Base-by-base conservation (phyloP, 2,888 invertebrate genomes). In the Xylota segnis region DNA sequence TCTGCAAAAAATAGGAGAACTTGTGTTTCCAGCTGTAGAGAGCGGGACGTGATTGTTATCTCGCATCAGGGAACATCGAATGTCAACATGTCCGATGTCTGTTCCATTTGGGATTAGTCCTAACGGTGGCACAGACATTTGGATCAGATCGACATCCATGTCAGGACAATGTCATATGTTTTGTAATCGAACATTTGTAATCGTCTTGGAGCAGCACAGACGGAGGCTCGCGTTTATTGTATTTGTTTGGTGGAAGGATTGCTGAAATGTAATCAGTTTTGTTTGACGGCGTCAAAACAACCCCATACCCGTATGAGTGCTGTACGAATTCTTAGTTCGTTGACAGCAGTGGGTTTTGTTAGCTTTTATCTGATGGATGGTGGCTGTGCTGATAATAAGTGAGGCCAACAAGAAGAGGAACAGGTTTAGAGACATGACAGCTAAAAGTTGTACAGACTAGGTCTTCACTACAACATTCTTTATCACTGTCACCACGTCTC, bases 131-230 rank as follows among this genome's bases (percentile, higher is more conserved):
- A n/a, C n/a, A 58, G 16, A 29, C 40, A 40, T 54, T 68, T 34
- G 23, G n/a, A 61, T 72, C 32, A 45, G 47, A 71, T 63, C 52
- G 63, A 71, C 54, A 37, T 54, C 37, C 43, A 45, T 37, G 70
- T 63, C 54, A 68, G 68, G 27, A 74, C 50, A 66, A 23, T 72
- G 66, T 71, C 71, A 70, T 45, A 45, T 61, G 66, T 40, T 66
- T 47, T 47, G 54, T 70, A 79, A 75, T 75, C 70, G 74, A 70
- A 79, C 58, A 65, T 75, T 63, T 70, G 74, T 68, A 68, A 63
- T 74, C 63, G 59, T 61, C 43, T 12, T 50, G 50, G 9, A 27
- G 56, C 14, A 29, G 18, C 29, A 4, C 61, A 66, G 59, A 52
- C 45, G 54, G 29, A 50, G 56, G 12, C 65, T 14, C 34, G 58